Evolutionary conservation across 2,888 invertebrate species (phyloP).

Genomic region (Tetranychus piercei): DNA sequence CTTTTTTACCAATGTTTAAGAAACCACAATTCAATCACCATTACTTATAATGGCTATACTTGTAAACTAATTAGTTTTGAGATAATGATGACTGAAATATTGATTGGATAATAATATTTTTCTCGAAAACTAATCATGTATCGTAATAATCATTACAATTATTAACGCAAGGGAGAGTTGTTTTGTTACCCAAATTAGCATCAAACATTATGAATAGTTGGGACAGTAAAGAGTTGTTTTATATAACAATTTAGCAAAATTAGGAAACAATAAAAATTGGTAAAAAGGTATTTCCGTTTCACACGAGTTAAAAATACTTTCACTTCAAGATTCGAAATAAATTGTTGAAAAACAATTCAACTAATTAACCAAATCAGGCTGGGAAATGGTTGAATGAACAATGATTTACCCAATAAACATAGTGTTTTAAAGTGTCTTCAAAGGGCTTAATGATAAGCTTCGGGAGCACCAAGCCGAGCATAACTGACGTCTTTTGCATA

Average conservation of each 20-base stretch:
- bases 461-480: neutral
- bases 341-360: neutral
- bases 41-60: too few relatives aligned
- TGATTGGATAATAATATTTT: too few relatives aligned
- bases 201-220: neutral
- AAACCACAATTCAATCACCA: too few relatives aligned
- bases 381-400: neutral
- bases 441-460: neutral
- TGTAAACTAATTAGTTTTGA: too few relatives aligned
- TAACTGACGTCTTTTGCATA: neutral
- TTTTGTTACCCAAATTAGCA: neutral
- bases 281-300: neutral
- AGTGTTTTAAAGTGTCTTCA: neutral
- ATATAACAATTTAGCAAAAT: neutral
- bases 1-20: too few relatives aligned
- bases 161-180: neutral
- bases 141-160: too few relatives aligned
- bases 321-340: neutral
- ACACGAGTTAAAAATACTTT: neutral
- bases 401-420: neutral
- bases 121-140: too few relatives aligned
- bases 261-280: neutral
- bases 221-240: neutral
- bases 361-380: neutral
- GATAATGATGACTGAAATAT: too few relatives aligned